Evolutionary conservation across 2,113 vertebrate genomes (phyloP).

Genomic region (Ophthalmolycus amberensis): DNA sequence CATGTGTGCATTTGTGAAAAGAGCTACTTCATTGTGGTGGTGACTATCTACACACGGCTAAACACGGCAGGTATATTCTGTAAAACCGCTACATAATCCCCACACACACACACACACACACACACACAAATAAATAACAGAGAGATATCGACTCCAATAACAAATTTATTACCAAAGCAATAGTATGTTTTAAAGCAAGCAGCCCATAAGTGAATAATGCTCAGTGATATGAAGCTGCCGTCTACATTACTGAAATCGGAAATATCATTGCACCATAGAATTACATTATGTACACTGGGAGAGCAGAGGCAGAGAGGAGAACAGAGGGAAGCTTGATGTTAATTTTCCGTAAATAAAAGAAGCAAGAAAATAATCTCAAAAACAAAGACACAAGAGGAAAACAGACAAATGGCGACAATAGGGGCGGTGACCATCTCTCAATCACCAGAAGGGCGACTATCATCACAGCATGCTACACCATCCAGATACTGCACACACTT

Average conservation of each 20-base stretch:
- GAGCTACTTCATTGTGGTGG: constrained; percentile 38
- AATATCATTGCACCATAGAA: constrained; percentile 69
- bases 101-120: neutral
- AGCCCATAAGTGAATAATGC: constrained; percentile 64
- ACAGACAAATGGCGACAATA: constrained; percentile 41
- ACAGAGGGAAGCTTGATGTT: constrained; percentile 35
- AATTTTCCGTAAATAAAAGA: constrained; percentile 66
- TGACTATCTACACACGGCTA: constrained; percentile 22
- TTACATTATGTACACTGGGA: constrained; percentile 54
- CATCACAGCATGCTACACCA: constrained; percentile 60
- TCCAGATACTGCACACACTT: constrained; percentile 40
- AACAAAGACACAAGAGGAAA: constrained; percentile 35
- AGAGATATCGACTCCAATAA: constrained; percentile 53
- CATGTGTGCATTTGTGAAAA: constrained; percentile 44
- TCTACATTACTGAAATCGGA: constrained; percentile 61
- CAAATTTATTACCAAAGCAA: constrained; percentile 54
- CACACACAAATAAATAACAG: constrained; percentile 11
- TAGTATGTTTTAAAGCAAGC: constrained; percentile 58
- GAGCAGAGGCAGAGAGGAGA: constrained; percentile 10
- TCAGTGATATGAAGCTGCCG: constrained; percentile 58
- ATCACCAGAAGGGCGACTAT: constrained; percentile 61
- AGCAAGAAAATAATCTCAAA: constrained; percentile 45
- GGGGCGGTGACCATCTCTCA: constrained; percentile 58
- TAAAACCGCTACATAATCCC: constrained; percentile 28
- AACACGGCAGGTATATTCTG: constrained; percentile 30